Conservation (phyloP, 2,888 invertebrate genomes). For the Thymelicus lineola region DNA sequence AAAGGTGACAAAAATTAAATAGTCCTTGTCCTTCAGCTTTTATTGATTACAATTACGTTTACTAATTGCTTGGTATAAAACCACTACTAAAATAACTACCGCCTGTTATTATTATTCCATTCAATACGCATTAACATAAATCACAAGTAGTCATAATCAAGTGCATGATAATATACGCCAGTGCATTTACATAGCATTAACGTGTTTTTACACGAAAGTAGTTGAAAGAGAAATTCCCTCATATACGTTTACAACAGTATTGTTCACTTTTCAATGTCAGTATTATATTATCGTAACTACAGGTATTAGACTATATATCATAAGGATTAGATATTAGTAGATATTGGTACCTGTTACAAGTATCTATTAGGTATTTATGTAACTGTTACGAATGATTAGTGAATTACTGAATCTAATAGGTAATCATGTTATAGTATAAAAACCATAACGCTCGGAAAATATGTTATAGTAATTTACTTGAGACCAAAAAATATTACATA, state of each 20-base stretch:
- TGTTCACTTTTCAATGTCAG: slow-evolving; percentile 7
- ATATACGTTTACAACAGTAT: slow-evolving; percentile 14
- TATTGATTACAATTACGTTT: too few species aligned
- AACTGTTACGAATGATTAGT: neutral
- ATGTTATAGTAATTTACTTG: neutral
- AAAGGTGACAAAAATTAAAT: too few species aligned
- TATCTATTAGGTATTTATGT: neutral
- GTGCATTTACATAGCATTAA: slow-evolving; percentile 22
- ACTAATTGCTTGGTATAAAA: neutral
- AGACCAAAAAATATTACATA: slow-evolving; percentile 7
- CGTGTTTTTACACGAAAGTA: slow-evolving; percentile 27
- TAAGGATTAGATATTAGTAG: too few species aligned
- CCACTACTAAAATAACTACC: neutral
- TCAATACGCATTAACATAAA: slow-evolving; percentile 21
- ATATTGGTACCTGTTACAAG: too few species aligned
- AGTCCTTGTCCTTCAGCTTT: too few species aligned
- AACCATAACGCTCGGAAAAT: neutral
- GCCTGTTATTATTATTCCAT: slow-evolving; percentile 10
- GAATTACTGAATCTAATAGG: neutral
- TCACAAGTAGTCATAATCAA: too few species aligned
- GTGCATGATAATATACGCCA: slow-evolving; percentile 20
- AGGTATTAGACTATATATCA: neutral
- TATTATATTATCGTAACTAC: neutral
- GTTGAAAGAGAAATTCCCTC: slow-evolving; percentile 31
- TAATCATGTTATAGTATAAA: neutral